Conservation (phyloP, 2,113 vertebrate genomes). For the Ptilonorhynchus violaceus region DNA sequence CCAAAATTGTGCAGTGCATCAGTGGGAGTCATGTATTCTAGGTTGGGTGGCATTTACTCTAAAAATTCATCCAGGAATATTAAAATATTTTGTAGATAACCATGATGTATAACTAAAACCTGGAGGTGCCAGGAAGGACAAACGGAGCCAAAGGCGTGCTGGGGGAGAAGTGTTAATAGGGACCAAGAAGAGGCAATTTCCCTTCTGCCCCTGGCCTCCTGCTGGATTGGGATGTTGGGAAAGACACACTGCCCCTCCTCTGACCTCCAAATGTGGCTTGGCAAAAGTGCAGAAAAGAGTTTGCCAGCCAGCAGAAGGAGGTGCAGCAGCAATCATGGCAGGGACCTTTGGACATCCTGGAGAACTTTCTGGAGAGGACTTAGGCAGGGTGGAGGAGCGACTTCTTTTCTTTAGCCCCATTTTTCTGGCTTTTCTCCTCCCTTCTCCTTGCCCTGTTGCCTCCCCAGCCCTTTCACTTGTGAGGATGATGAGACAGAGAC, state of each 20-base stretch:
- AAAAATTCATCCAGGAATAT: background rate
- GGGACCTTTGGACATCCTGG: background rate
- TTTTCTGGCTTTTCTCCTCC: background rate
- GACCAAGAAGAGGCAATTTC: background rate
- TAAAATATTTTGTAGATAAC: background rate
- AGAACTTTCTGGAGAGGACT: background rate
- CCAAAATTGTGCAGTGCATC: background rate
- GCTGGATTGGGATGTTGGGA: background rate
- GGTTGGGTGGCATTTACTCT: background rate
- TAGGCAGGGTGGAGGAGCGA: background rate
- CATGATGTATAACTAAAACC: background rate
- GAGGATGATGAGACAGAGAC: background rate
- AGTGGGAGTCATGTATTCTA: background rate
- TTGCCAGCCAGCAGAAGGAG: background rate
- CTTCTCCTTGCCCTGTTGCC: background rate
- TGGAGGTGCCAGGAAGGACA: background rate
- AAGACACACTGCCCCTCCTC: background rate
- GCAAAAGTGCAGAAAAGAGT: background rate
- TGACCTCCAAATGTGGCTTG: background rate
- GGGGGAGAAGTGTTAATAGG: background rate
- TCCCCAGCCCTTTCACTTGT: background rate
- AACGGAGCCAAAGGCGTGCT: background rate
- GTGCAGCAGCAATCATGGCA: background rate
- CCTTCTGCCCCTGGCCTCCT: background rate
- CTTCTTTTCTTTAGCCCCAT: background rate